Evolutionary conservation across 2,888 invertebrate genomes (phyloP).

Genomic region (Eilema depressum): DNA sequence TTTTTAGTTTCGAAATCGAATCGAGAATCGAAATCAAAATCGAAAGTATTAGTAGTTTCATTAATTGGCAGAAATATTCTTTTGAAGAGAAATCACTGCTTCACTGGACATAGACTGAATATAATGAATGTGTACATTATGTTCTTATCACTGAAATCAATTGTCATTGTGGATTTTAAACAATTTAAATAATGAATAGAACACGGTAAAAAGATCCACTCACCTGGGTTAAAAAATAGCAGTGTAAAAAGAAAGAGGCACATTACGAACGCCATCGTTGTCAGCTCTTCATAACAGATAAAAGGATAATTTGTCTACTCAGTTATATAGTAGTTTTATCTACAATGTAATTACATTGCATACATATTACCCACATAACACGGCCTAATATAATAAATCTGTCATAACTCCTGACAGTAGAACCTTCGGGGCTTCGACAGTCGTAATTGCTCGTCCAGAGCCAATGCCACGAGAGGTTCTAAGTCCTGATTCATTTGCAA

Average conservation of each 20-base stretch:
- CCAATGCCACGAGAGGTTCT: constrained; percentile 18
- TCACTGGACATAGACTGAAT: not conserved
- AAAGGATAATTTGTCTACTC: constrained; percentile 10
- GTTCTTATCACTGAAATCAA: too few species aligned
- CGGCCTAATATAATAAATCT: constrained; percentile 43
- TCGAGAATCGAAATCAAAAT: too few species aligned
- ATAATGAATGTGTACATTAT: too few species aligned
- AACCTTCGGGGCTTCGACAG: constrained; percentile 41
- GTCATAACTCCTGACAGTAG: constrained; percentile 51
- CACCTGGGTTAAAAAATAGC: constrained; percentile 29
- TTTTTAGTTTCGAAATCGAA: too few species aligned
- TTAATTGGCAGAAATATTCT: not conserved
- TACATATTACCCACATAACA: constrained; percentile 68
- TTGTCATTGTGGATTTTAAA: not conserved
- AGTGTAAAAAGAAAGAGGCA: constrained; percentile 17
- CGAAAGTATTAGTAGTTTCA: too few species aligned
- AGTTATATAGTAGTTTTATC: constrained; percentile 43
- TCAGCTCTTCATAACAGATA: constrained; percentile 15
- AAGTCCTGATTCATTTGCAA: constrained; percentile 21
- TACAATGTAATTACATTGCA: constrained; percentile 4
- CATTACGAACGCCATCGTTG: constrained; percentile 24
- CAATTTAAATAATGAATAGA: not conserved
- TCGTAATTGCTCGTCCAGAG: constrained; percentile 37
- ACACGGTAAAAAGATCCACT: constrained; percentile 21
- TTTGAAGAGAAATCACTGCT: not conserved